Evolutionary conservation across 1,140 invertebrate species (phyloP), one percentile per base, ranked within the genome.

Genomic region (Bursaphelenchus mucronatus): DNA sequence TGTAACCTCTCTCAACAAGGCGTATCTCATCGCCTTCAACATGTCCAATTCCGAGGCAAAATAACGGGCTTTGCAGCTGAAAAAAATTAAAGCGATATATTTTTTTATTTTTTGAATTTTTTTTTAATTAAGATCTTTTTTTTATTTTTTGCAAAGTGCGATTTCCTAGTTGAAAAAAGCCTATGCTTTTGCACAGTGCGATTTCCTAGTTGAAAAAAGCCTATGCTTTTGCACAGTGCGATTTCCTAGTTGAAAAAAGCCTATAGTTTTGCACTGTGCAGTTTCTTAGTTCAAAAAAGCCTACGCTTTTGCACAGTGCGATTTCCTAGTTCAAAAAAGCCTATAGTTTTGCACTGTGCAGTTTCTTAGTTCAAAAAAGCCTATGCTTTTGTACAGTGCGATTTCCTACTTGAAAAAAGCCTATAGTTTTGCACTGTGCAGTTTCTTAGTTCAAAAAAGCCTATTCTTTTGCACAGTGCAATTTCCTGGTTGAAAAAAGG

Each of bases 41-140:
- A 80, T 81, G 54, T 80, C 78, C 11, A 72, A 76, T 62, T 80
- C 78, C 9, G 76, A 79, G n/a, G 78, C 76, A 50, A 65, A 80
- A 66, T 78, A 80, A 49, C 66, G 58, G 13, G 46, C 30, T 63
- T 61, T 66, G 58, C 71, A 74, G 21, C 70, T 72, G 69, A 41
- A 66, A 39, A 19, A 41, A 21, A 41, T 19, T 21, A 59, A 62
- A 40, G 9, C 45, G n/a, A 51, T 64, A 58, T 8, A n/a, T 13
- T n/a, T 55, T 17, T 17, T 30, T 30, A 30, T 30, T 30, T 30
- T 5, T 3, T 3, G 5, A 30, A 30, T 1, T 30, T 1, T 30
- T 30, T 30, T 3, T 30, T 30, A 3, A 61, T 5, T 4, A 19
- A n/a, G 7, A 59, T 30, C 5, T 30, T 30, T 30, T 30, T n/a